Evolutionary conservation across 2,113 vertebrate genomes (phyloP).

Genomic region (Centrocercus urophasianus): DNA sequence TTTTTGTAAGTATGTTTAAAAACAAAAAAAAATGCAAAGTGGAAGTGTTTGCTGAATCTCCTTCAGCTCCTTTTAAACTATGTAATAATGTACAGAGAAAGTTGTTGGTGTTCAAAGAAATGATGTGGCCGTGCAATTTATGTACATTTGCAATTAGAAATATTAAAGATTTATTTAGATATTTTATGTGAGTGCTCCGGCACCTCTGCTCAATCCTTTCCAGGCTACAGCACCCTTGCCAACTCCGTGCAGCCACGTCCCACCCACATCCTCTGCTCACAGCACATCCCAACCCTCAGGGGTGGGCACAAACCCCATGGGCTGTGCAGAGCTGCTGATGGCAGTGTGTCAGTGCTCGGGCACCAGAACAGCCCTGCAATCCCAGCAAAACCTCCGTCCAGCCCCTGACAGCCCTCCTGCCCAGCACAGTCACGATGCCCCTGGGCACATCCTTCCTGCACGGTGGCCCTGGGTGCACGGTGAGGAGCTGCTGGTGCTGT

Average conservation of each 20-base stretch:
- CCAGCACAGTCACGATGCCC: background rate
- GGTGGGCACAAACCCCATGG: background rate
- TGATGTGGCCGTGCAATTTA: slow-evolving; percentile 97
- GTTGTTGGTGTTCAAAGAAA: slow-evolving; percentile 89
- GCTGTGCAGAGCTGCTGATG: background rate
- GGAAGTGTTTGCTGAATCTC: slow-evolving; percentile 86
- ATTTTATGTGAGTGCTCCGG: slow-evolving; percentile 84
- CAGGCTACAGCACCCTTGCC: background rate
- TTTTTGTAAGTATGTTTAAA: slow-evolving; percentile 97
- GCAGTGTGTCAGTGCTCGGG: background rate
- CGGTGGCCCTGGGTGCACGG: too few relatives aligned
- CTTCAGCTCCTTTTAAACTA: slow-evolving; percentile 82
- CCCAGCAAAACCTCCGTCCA: background rate
- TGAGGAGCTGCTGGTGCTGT: background rate
- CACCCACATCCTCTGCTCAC: too few relatives aligned
- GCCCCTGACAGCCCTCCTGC: background rate
- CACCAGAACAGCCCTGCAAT: background rate
- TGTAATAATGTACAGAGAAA: slow-evolving; percentile 98
- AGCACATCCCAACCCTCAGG: background rate
- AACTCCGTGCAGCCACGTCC: background rate
- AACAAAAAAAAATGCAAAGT: slow-evolving; percentile 63
- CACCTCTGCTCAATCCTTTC: slow-evolving; percentile 6
- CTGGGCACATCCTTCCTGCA: background rate
- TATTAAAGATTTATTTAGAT: slow-evolving; percentile 99
- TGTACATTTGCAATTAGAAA: slow-evolving; percentile 99